Base-by-base conservation (phyloP, 2,888 invertebrate genomes). In the Drosophila macrospina region DNA sequence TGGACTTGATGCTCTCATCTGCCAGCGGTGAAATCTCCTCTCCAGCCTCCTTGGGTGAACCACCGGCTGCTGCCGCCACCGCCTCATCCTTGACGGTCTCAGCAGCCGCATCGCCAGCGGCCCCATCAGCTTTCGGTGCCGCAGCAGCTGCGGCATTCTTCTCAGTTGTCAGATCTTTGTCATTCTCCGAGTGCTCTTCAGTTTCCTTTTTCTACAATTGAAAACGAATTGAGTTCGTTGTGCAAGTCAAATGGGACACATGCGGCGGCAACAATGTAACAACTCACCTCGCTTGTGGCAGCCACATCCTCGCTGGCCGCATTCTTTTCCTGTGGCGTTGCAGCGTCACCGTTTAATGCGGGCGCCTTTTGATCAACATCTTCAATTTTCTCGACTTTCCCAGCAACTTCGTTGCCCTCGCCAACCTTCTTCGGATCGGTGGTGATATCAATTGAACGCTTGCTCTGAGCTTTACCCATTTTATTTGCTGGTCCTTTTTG, bases 381-480 rank as follows among this genome's bases (percentile, higher is more conserved):
- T 67, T 95, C 96, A 84, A 96, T 95, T 92, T 95, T 95, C 91
- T 96, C 96, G 75, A 96, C 93, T 91, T 96, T 95, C 71, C 95
- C 96, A 63, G 94, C 94, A 71, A 93, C 93, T 85, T 94, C 94
- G 54, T 93, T 93, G 57, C 90, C 89, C 50, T 90, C 89, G 50
- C 78, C 92, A 93, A 94, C 91, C 92, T 94, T 94, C 64, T 90
- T 90, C 62, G 89, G 84, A 88, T 94, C 94, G 92, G 96, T 96
- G 88, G 95, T 95, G 92, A 96, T 96, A 92, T 96, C 96, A 92
- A 96, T 96, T 90, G 96, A 97, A 93, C 96, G 95, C 93, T 96
- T 96, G 93, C 96, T 96, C 94, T 96, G 96, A 93, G 95, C 95
- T 93, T 95, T 96, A 93, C 96, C 96, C 96, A 97, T 97, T 92